These are phyloP conservation scores for Argyresthia albistria DNA, from an alignment of 2,888 invertebrate genomes.

Conservation along the genomic window DNA sequence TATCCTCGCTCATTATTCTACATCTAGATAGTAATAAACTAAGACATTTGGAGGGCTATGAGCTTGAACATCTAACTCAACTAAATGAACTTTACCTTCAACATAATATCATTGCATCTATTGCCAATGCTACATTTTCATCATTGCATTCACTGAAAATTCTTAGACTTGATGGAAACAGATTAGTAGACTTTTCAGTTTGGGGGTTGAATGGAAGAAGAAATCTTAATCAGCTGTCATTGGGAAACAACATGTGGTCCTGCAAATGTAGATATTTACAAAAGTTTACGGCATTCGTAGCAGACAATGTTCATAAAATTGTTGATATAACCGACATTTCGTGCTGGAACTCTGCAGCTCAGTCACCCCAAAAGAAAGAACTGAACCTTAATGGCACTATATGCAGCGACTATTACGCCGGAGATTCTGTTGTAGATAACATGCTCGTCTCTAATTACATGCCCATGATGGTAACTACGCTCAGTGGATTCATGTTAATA, in stretches of 20 bases:
- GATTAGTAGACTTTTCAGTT: conserved; percentile 82
- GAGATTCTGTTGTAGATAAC: conserved; percentile 84
- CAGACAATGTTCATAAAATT: conserved; percentile 83
- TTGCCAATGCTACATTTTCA: conserved; percentile 84
- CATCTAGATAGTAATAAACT: conserved; percentile 91
- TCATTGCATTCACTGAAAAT: conserved; percentile 83
- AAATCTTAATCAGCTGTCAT: conserved; percentile 78
- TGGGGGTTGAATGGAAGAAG: conserved; percentile 79
- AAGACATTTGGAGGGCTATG: conserved; percentile 83
- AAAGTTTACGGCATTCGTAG: conserved; percentile 84
- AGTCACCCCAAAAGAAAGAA: conserved; percentile 80
- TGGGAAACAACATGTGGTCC: conserved; percentile 92
- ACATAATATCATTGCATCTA: conserved; percentile 83
- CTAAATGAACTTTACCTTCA: conserved; percentile 89
- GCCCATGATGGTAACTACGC: conserved; percentile 84
- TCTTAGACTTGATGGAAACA: conserved; percentile 87
- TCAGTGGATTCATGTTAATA: conserved; percentile 82
- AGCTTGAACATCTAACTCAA: conserved; percentile 86
- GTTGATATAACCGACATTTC: conserved; percentile 82
- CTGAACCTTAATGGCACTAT: conserved; percentile 88
- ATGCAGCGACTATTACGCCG: conserved; percentile 88
- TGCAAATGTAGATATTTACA: conserved; percentile 92
- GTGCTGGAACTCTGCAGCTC: conserved; percentile 81
- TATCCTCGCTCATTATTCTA: conserved; percentile 83
- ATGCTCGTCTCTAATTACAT: conserved; percentile 88